Evolutionary conservation across 2,113 vertebrate genomes (phyloP), one percentile per base, ranked within the genome.

Genomic region (Tenrec ecaudatus): DNA sequence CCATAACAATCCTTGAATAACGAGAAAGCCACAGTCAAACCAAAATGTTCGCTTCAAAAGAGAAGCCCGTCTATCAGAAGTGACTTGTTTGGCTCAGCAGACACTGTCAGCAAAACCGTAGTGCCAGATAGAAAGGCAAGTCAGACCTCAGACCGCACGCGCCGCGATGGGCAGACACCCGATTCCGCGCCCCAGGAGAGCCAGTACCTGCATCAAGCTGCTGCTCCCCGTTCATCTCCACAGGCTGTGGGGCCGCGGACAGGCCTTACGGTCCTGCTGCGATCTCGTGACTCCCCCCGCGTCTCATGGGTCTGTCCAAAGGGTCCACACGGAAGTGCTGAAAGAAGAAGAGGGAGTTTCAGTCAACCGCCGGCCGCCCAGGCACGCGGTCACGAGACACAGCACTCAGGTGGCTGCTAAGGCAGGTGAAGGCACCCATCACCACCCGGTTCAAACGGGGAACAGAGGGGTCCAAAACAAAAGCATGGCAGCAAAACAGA

Each of bases 221-320:
- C 97, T 98, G 98, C 95, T 98, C 98, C 97, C 97, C 98, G 97
- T 97, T 98, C 98, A 98, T 98, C 96, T 98, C 98, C 98, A 98
- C 98, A 97, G 96, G 14, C 95, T 97, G 93, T 90, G 92, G 92
- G 96, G 31, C 38, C 90, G 87, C 95, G 95, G 68, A 96, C 71
- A 97, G 97, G 97, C 82, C 86, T 95, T 25, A 86, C 27, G 82
- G 82, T 77, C 86, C 88, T 58, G 94, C 97, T 97, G 97, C 53
- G 2, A 64, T 75, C 57, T 75, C 86, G 87, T 91, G 97, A 62
- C 96, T 95, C 98, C 96, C 88, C 95, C 95, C 57, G 57, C 43
- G 64, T 95, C 96, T 94, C 86, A 0, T 8, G 88, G 81, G 95
- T 95, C 8, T 0, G 66, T 90, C 90, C 93, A 94, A 11, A 82